Evolutionary conservation across 1,140 invertebrate genomes (phyloP).

Genomic region (Bombus ignitus): DNA sequence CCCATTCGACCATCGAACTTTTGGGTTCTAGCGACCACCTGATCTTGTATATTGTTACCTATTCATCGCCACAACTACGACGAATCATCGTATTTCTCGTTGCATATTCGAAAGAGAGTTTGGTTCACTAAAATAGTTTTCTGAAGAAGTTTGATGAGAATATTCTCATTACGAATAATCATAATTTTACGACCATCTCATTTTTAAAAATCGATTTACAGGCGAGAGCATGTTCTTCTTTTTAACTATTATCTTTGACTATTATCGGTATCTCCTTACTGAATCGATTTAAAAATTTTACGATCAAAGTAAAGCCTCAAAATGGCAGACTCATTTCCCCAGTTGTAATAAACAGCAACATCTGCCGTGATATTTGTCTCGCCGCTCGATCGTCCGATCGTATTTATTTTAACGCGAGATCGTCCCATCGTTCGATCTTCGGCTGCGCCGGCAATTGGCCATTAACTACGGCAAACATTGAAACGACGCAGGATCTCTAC

Average conservation of each 20-base stretch:
- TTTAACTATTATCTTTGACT: too few species aligned
- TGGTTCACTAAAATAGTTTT: too few species aligned
- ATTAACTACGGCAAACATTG: conserved; percentile 29
- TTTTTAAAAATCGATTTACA: background rate
- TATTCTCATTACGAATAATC: background rate
- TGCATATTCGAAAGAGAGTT: too few species aligned
- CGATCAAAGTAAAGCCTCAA: too few species aligned
- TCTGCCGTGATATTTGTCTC: too few species aligned
- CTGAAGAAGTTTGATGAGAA: too few species aligned
- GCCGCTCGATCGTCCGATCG: too few species aligned
- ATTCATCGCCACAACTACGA: background rate
- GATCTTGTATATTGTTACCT: background rate
- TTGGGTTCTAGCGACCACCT: background rate
- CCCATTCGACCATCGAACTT: background rate
- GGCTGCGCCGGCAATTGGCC: conserved; percentile 12
- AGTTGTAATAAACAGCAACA: too few species aligned
- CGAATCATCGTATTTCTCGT: background rate
- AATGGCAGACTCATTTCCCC: too few species aligned
- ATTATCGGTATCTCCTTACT: too few species aligned
- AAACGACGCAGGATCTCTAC: background rate
- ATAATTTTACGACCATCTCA: background rate
- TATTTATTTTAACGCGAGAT: conserved; percentile 9
- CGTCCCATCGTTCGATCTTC: conserved; percentile 37
- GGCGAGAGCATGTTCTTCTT: too few species aligned
- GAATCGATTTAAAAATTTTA: too few species aligned